A percentile compares a stretch with the other conserved stretches of the same genome.
These are phyloP conservation scores for Molossus molossus DNA, from an alignment of 2,797 vertebrate genomes.

Conservation along the genomic window DNA sequence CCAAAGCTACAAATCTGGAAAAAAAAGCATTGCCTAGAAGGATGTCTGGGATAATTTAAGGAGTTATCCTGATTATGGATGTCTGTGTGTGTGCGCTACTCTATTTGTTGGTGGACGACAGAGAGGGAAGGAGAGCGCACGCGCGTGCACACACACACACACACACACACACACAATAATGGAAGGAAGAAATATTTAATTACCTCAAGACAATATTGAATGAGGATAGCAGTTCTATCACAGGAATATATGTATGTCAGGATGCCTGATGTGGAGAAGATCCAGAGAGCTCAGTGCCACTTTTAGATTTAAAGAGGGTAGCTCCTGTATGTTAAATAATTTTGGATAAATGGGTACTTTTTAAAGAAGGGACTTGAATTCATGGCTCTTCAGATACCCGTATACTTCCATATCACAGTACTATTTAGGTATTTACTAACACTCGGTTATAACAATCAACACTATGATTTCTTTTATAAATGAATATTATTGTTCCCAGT, in stretches of 20 bases:
- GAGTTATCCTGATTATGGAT: neutral
- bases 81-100: neutral
- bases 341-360: conserved; percentile 81
- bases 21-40: neutral
- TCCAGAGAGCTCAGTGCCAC: conserved; percentile 69
- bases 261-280: conserved; percentile 58
- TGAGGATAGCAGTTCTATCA: neutral
- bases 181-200: neutral
- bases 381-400: neutral
- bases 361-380: conserved; percentile 37
- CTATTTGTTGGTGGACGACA: neutral
- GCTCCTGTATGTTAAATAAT: conserved; percentile 81
- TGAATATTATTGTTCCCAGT: conserved; percentile 72
- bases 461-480: conserved; percentile 74
- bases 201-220: neutral
- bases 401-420: neutral
- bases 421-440: conserved; percentile 35
- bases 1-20: conserved; percentile 69
- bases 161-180: neutral
- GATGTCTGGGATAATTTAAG: conserved; percentile 74
- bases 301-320: conserved; percentile 81
- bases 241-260: neutral
- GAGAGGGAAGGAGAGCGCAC: no score
- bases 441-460: conserved; percentile 56
- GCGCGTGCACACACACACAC: neutral